Conservation (phyloP, 2,888 invertebrate species). For the Sphecodes monilicornis region DNA sequence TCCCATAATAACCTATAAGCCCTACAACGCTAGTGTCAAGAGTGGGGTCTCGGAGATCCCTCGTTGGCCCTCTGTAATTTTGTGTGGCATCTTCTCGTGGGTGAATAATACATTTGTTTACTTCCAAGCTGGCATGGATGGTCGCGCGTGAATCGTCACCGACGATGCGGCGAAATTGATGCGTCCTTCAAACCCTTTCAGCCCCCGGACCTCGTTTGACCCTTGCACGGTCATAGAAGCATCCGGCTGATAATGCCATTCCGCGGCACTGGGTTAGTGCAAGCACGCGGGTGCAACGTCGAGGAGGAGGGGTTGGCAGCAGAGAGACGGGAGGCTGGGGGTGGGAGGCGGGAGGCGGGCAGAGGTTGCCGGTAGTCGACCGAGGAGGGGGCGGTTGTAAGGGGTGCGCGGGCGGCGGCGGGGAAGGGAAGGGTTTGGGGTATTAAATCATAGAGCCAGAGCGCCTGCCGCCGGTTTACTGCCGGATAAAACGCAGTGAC, state of each 20-base stretch:
- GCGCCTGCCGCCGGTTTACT: conserved; percentile 84
- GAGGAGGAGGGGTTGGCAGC: conserved; percentile 54
- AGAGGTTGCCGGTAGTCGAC: conserved; percentile 53
- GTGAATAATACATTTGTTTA: neutral
- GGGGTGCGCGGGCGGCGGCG: conserved; percentile 64
- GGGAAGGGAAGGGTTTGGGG: conserved; percentile 75
- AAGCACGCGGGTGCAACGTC: conserved; percentile 74
- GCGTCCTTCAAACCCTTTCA: conserved; percentile 52
- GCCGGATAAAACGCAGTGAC: conserved; percentile 85
- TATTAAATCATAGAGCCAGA: conserved; percentile 84
- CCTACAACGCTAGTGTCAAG: neutral
- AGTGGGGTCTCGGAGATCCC: neutral
- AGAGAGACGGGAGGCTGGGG: conserved; percentile 35
- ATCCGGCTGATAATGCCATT: conserved; percentile 74
- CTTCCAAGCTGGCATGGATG: neutral
- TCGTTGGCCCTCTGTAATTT: neutral
- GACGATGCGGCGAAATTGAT: conserved; percentile 40
- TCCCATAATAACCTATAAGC: neutral
- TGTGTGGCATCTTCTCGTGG: neutral
- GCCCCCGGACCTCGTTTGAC: conserved; percentile 49
- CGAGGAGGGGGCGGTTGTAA: conserved; percentile 65
- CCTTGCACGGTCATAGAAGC: conserved; percentile 63
- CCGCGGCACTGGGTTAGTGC: conserved; percentile 77
- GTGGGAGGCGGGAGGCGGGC: conserved; percentile 7
- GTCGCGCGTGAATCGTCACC: conserved; percentile 1